Conservation (phyloP, 64 coral and sea anemone genomes). For the Trachythela sp. region DNA sequence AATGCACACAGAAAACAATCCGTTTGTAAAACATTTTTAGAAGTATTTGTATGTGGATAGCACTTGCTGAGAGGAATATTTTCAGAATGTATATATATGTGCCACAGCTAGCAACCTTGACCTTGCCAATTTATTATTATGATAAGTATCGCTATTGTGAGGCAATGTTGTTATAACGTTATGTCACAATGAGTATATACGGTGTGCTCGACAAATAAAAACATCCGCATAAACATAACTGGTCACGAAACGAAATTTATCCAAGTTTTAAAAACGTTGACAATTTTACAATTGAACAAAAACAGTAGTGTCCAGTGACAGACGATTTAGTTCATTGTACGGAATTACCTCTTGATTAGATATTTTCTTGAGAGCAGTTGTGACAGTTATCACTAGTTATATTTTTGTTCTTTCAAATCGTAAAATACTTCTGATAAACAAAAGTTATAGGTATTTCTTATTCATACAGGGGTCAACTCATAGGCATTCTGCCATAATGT, state of each 20-base stretch:
- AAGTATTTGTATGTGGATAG: neutral
- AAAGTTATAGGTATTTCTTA: too few species aligned
- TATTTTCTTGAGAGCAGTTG: too few species aligned
- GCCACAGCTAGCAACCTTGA: neutral
- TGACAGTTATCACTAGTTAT: too few species aligned
- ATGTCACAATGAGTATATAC: neutral
- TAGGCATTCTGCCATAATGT: too few species aligned
- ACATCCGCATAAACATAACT: neutral
- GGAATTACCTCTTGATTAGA: too few species aligned
- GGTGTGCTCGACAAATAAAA: neutral
- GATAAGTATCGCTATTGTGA: neutral
- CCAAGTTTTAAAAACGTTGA: too few species aligned
- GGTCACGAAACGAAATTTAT: neutral
- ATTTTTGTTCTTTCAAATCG: too few species aligned
- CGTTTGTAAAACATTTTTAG: neutral
- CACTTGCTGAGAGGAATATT: neutral
- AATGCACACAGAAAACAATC: neutral
- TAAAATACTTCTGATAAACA: too few species aligned
- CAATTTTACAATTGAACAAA: too few species aligned
- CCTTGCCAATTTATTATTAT: neutral
- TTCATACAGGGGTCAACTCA: too few species aligned
- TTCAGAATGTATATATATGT: neutral
- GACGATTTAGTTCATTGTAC: too few species aligned
- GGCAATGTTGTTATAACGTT: neutral
- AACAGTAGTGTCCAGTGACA: too few species aligned